A percentile compares a stretch with the other conserved stretches of the same genome.
Evolutionary conservation across 2,888 invertebrate species (phyloP).

Genomic region (Drosophila incognita): DNA sequence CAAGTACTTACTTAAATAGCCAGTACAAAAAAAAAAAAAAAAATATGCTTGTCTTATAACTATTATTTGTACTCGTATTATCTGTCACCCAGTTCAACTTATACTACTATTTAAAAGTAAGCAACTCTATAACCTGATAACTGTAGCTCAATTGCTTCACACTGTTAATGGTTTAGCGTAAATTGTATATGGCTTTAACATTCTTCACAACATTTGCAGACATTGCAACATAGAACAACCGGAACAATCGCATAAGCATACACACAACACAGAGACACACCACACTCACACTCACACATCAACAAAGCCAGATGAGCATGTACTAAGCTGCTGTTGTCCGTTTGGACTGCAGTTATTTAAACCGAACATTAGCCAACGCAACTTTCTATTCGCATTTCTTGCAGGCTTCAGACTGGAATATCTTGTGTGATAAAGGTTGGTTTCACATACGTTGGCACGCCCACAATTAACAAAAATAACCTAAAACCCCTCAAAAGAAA

Average conservation of each 20-base stretch:
- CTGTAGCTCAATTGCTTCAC: conserved; percentile 59
- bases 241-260: conserved; percentile 35
- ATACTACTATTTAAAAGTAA: conserved; percentile 22
- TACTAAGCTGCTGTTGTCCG: conserved; percentile 48
- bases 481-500: neutral
- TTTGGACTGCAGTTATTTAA: conserved; percentile 53
- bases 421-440: conserved; percentile 84
- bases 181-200: conserved; percentile 64
- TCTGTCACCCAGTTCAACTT: conserved; percentile 44
- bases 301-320: conserved; percentile 58
- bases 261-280: conserved; percentile 12
- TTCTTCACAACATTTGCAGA: conserved; percentile 54
- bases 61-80: conserved; percentile 60
- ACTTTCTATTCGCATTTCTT: conserved; percentile 78
- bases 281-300: conserved; percentile 26
- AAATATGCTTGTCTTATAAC: conserved; percentile 60
- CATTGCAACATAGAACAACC: conserved; percentile 40
- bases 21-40: conserved; percentile 25
- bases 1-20: conserved; percentile 28
- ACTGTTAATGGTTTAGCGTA: conserved; percentile 56
- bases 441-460: conserved; percentile 62
- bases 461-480: conserved; percentile 16
- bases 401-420: conserved; percentile 84
- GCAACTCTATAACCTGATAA: conserved; percentile 51
- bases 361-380: conserved; percentile 69